These are phyloP conservation scores for Eulemur macaco DNA, from an alignment of 2,113 vertebrate genomes.

Conservation along the genomic window DNA sequence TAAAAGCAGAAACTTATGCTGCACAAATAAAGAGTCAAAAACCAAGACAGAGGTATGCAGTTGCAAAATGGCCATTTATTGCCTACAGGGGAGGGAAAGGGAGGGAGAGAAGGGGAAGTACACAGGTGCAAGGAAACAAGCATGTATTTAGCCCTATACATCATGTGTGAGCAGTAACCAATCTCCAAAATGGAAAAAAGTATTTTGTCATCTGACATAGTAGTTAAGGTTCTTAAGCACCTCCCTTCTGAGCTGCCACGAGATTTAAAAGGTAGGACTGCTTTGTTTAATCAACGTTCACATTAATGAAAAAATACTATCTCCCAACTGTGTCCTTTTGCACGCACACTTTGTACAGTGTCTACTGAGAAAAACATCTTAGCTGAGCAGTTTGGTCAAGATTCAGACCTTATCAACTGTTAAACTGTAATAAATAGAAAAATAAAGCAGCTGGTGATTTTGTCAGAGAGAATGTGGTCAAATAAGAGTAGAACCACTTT, in stretches of 20 bases:
- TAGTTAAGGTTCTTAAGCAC: constrained; percentile 74
- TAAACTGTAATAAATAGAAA: constrained; percentile 78
- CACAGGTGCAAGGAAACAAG: constrained; percentile 73
- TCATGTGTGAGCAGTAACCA: constrained; percentile 70
- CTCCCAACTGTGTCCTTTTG: constrained; percentile 73
- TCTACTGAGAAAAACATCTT: constrained; percentile 79
- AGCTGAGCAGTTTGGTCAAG: constrained; percentile 77
- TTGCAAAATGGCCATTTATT: constrained; percentile 83
- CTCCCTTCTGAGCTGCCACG: constrained; percentile 75
- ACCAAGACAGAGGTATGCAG: constrained; percentile 63
- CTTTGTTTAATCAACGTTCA: constrained; percentile 78
- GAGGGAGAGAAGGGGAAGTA: constrained; percentile 63
- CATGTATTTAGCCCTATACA: constrained; percentile 78
- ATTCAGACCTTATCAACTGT: constrained; percentile 68
- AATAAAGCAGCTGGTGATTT: constrained; percentile 84
- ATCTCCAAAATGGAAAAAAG: constrained; percentile 78
- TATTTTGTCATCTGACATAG: constrained; percentile 75
- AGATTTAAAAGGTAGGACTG: constrained; percentile 78
- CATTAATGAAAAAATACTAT: constrained; percentile 78
- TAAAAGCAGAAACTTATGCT: constrained; percentile 14
- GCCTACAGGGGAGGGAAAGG: constrained; percentile 71
- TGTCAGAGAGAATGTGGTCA: constrained; percentile 60
- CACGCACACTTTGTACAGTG: constrained; percentile 75
- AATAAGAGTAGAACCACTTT: constrained; percentile 32
- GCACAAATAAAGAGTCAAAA: constrained; percentile 52